A percentile compares a stretch with the other conserved stretches of the same genome.
These are phyloP conservation scores for Heliangelus exortis DNA, from an alignment of 2,797 vertebrate genomes.

Conservation along the genomic window DNA sequence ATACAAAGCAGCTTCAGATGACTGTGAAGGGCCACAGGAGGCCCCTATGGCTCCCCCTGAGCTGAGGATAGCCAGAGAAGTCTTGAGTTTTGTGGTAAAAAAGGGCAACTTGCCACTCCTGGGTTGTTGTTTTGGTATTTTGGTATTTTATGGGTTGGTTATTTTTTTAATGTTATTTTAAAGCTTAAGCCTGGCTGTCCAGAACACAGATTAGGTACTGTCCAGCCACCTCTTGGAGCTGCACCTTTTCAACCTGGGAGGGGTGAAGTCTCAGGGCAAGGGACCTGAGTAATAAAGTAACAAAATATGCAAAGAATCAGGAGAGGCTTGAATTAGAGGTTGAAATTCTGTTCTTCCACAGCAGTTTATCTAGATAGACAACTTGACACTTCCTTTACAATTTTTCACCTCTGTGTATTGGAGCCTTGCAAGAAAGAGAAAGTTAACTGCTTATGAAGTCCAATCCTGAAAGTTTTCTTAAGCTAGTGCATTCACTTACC, in stretches of 20 bases:
- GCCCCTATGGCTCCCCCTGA: neutral
- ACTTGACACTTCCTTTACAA: neutral
- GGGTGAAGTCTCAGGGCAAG: neutral
- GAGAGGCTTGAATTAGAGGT: neutral
- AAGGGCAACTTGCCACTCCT: neutral
- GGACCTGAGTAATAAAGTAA: neutral
- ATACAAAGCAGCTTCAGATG: neutral
- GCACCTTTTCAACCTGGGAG: neutral
- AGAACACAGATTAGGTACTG: constrained; percentile 18
- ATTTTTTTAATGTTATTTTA: neutral
- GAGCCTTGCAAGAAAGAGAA: neutral
- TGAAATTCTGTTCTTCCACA: neutral
- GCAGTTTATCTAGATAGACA: neutral
- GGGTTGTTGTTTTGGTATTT: neutral
- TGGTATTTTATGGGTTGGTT: neutral
- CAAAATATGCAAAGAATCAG: neutral
- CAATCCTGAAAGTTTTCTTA: constrained; percentile 12
- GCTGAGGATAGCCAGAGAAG: neutral
- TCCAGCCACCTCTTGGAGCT: neutral
- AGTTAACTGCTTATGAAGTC: neutral
- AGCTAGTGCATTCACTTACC: constrained; percentile 65
- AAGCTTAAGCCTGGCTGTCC: neutral
- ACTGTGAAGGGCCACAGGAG: neutral
- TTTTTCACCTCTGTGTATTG: neutral
- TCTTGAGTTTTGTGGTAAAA: neutral